phyloP scores from a whole-genome alignment of 1,140 invertebrate species.

The Uloborus diversus region DNA sequence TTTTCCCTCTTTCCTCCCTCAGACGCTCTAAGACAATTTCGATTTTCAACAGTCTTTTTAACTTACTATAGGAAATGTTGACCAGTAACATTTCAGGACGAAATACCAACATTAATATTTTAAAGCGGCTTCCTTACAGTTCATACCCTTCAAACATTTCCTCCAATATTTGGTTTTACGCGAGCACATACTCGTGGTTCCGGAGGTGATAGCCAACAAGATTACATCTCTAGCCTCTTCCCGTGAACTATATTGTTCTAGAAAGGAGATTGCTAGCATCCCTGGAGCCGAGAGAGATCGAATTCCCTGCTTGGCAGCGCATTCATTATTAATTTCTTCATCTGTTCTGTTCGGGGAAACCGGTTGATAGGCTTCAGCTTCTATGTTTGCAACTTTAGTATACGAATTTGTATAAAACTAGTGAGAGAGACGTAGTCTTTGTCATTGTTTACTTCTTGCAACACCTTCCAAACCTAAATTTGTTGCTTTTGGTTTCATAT shows the following conservation, averaged over 20 bases:
- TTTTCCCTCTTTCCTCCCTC: no score
- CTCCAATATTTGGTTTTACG: constrained; percentile 12
- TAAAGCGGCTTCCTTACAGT: constrained; percentile 11
- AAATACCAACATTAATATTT: constrained; percentile 14
- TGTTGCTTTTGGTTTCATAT: background rate
- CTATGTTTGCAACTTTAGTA: constrained; percentile 17
- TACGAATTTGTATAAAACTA: background rate
- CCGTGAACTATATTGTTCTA: constrained; percentile 19
- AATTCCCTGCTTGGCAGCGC: constrained; percentile 21
- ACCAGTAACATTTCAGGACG: background rate
- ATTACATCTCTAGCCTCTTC: constrained; percentile 19
- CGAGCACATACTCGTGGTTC: constrained; percentile 14
- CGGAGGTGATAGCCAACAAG: constrained; percentile 37
- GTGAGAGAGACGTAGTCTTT: no score
- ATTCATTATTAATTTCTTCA: constrained; percentile 56
- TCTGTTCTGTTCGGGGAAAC: constrained; percentile 34
- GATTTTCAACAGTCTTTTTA: no score
- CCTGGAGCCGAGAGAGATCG: constrained; percentile 22
- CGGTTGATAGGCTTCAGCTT: constrained; percentile 36
- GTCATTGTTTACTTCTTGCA: no score
- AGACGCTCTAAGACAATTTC: no score
- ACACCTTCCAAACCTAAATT: background rate
- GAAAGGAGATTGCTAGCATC: constrained; percentile 28
- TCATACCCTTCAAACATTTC: constrained; percentile 4
- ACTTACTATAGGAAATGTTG: no score